A percentile compares a stretch with the other conserved stretches of the same genome.
Conservation (phyloP, 1,140 invertebrate genomes). For the Trachymyrmex septentrionalis region DNA sequence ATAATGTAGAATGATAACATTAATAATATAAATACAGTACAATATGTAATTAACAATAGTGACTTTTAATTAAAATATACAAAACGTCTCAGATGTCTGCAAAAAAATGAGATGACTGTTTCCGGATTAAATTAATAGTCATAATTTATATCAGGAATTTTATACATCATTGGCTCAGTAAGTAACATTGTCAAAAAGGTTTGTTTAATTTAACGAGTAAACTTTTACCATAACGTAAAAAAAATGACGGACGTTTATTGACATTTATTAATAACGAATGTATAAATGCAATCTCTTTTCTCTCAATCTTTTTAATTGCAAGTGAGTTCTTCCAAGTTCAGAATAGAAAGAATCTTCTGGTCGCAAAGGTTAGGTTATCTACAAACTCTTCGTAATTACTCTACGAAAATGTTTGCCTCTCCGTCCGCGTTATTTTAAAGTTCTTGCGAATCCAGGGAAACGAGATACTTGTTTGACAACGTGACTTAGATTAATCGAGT, state of each 20-base stretch:
- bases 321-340: slow-evolving; percentile 34
- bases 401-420: slow-evolving; percentile 50
- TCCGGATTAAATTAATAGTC: not conserved
- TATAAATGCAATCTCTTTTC: not conserved
- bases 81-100: too few species aligned
- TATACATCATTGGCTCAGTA: not conserved
- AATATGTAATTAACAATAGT: too few species aligned
- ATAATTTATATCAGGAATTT: not conserved
- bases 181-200: not conserved
- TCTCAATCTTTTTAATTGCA: slow-evolving; percentile 44
- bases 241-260: not conserved
- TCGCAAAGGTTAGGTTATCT: slow-evolving; percentile 37
- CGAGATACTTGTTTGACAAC: slow-evolving; percentile 58
- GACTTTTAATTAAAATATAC: too few species aligned
- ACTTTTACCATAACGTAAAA: too few species aligned
- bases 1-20: too few species aligned
- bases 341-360: slow-evolving; percentile 1
- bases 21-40: too few species aligned
- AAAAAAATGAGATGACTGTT: too few species aligned
- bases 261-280: not conserved
- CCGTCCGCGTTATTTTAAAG: slow-evolving; percentile 52
- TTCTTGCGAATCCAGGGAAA: slow-evolving; percentile 28
- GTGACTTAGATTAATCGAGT: slow-evolving; percentile 66
- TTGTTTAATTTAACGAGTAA: not conserved
- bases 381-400: slow-evolving; percentile 49